Percentiles rank a stretch among this genome's conserved stretches.
Conservation (phyloP, 1,140 invertebrate species). For the Asbolus verrucosus region DNA sequence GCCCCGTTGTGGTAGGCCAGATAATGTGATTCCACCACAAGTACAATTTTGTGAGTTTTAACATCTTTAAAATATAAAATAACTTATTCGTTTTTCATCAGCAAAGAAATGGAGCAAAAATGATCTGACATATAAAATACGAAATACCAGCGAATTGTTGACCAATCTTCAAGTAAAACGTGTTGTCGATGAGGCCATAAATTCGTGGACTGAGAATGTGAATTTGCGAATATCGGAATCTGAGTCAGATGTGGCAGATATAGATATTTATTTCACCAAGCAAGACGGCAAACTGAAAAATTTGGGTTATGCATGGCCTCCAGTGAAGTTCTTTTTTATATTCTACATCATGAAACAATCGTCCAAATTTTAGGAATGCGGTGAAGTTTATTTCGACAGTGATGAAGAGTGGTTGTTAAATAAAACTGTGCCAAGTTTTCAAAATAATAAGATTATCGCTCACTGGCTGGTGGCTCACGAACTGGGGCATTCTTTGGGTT, state of each 20-base stretch:
- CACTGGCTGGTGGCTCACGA: constrained; percentile 89
- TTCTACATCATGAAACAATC: too few species aligned
- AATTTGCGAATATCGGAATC: constrained; percentile 8
- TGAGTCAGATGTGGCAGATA: neutral
- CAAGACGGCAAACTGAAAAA: constrained; percentile 85
- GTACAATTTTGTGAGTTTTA: neutral
- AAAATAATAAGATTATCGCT: neutral
- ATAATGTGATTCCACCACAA: neutral
- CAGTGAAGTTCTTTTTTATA: constrained; percentile 86
- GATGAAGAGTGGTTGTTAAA: constrained; percentile 85
- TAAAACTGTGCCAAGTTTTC: constrained; percentile 70
- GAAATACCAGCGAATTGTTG: neutral
- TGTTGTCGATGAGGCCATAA: constrained; percentile 3
- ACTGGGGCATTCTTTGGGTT: constrained; percentile 90
- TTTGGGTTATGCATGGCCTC: constrained; percentile 87
- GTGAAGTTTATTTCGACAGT: constrained; percentile 93
- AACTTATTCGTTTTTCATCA: neutral
- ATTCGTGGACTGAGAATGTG: constrained; percentile 2
- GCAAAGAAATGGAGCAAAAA: neutral
- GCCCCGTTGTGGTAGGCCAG: constrained; percentile 28
- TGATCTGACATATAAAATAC: constrained; percentile 12
- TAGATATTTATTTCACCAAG: constrained; percentile 8
- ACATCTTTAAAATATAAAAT: too few species aligned
- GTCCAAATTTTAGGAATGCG: constrained; percentile 69
- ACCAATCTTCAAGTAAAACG: neutral